A percentile compares a stretch with the other conserved stretches of the same genome.
These are phyloP conservation scores for Galaxea fascicularis DNA, from an alignment of 92 coral and sea anemone species.

Conservation along the genomic window DNA sequence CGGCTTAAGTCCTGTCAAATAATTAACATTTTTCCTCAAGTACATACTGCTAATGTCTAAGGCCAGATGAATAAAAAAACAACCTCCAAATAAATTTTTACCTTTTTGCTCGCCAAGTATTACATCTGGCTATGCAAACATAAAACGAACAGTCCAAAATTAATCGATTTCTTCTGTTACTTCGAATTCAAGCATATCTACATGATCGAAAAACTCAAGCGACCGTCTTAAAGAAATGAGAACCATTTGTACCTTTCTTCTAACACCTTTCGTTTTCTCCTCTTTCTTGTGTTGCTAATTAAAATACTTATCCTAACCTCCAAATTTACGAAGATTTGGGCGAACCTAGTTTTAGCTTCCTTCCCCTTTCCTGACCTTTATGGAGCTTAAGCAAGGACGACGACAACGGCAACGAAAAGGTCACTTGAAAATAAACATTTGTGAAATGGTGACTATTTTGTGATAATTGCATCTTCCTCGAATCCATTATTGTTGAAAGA, in stretches of 20 bases:
- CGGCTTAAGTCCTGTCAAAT: too few relatives aligned
- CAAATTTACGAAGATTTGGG: neutral
- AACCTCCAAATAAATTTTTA: neutral
- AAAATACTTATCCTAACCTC: conserved; percentile 16
- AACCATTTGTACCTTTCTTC: conserved; percentile 13
- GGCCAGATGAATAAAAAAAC: too few relatives aligned
- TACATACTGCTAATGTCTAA: too few relatives aligned
- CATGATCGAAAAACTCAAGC: conserved; percentile 8
- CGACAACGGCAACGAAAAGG: too few relatives aligned
- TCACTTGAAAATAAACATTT: too few relatives aligned
- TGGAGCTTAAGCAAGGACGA: too few relatives aligned
- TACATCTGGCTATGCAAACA: conserved; percentile 19
- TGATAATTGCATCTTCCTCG: too few relatives aligned
- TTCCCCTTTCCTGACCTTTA: conserved; percentile 26
- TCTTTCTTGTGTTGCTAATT: conserved; percentile 9
- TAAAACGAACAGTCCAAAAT: conserved; percentile 18
- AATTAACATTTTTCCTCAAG: too few relatives aligned
- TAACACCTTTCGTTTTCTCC: conserved; percentile 15
- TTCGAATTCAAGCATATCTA: conserved; percentile 28
- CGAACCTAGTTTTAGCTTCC: conserved; percentile 18
- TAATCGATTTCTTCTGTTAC: conserved; percentile 14
- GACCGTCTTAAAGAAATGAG: conserved; percentile 21
- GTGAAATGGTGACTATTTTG: too few relatives aligned
- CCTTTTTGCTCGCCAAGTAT: conserved; percentile 12
- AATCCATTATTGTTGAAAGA: too few relatives aligned